phyloP scores from a whole-genome alignment of 2,113 vertebrate genomes.

The Hiodon alosoides region DNA sequence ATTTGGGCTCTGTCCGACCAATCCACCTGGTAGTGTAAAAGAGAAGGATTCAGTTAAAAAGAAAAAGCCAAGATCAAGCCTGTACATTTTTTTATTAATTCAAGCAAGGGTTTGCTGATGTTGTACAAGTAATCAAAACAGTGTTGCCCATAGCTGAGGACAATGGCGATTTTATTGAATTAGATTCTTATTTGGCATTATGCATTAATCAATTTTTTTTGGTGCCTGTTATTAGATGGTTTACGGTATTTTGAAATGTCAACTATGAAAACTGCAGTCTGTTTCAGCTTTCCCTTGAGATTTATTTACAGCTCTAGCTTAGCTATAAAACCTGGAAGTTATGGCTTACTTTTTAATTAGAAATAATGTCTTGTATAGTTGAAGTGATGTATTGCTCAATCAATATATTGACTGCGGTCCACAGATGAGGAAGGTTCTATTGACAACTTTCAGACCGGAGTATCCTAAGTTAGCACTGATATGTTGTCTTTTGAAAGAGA shows the following conservation, averaged over 20 bases:
- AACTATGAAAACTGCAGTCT: conserved; percentile 43
- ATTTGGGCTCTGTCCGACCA: too few relatives aligned
- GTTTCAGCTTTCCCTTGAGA: conserved; percentile 57
- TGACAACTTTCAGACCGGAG: conserved; percentile 48
- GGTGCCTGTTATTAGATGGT: background rate
- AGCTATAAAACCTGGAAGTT: conserved; percentile 73
- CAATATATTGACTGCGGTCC: conserved; percentile 59
- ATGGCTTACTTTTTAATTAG: conserved; percentile 85
- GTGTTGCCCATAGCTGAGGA: background rate
- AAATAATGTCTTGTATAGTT: conserved; percentile 78
- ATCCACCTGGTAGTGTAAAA: too few relatives aligned
- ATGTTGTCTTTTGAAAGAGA: conserved; percentile 59
- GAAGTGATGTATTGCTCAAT: conserved; percentile 73
- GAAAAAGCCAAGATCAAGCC: too few relatives aligned
- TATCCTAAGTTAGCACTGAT: conserved; percentile 40
- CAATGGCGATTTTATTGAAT: background rate
- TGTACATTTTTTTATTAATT: too few relatives aligned
- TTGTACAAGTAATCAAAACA: background rate
- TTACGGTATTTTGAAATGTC: conserved; percentile 43
- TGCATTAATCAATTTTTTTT: too few relatives aligned
- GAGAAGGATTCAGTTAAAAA: too few relatives aligned
- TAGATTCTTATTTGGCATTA: background rate
- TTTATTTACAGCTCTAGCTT: conserved; percentile 75
- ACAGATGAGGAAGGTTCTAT: conserved; percentile 53
- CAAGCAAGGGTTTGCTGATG: background rate